Percentiles rank a stretch among this genome's conserved stretches.
phyloP scores from a whole-genome alignment of 2,888 invertebrate genomes.

The Apamea sordens region DNA sequence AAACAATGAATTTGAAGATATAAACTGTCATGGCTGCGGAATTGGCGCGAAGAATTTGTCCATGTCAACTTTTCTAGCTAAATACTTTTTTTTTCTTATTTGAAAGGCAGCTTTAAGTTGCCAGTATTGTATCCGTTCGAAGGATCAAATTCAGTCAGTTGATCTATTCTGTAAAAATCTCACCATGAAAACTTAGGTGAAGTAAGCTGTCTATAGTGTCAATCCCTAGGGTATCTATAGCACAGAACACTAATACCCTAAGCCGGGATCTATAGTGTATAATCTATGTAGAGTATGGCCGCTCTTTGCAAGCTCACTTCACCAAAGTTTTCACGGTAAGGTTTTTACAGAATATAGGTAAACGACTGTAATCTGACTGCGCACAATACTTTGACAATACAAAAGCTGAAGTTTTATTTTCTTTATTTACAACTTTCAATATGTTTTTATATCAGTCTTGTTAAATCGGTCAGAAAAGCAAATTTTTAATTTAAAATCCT shows the following conservation, averaged over 20 bases:
- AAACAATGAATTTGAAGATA: conserved; percentile 25
- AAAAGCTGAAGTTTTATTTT: neutral
- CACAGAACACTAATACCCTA: no score
- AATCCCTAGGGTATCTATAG: neutral
- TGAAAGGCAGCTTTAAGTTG: neutral
- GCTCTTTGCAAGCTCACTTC: neutral
- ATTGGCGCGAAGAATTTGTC: conserved; percentile 4
- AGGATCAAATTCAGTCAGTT: neutral
- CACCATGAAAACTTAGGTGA: neutral
- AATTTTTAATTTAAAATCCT: neutral
- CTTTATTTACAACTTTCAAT: neutral
- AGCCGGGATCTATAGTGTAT: no score
- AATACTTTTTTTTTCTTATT: neutral
- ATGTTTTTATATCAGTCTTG: neutral
- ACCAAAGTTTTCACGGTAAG: neutral
- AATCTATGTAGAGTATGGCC: no score
- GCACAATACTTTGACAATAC: neutral
- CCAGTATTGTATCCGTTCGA: neutral
- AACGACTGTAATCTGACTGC: neutral
- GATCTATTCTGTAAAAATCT: neutral
- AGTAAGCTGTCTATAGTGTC: neutral
- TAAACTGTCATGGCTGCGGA: conserved; percentile 14
- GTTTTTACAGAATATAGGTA: neutral
- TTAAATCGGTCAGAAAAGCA: neutral
- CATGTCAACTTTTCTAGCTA: neutral